Evolutionary conservation across 2,113 vertebrate species (phyloP).

Genomic region (Falcunculus frontatus): DNA sequence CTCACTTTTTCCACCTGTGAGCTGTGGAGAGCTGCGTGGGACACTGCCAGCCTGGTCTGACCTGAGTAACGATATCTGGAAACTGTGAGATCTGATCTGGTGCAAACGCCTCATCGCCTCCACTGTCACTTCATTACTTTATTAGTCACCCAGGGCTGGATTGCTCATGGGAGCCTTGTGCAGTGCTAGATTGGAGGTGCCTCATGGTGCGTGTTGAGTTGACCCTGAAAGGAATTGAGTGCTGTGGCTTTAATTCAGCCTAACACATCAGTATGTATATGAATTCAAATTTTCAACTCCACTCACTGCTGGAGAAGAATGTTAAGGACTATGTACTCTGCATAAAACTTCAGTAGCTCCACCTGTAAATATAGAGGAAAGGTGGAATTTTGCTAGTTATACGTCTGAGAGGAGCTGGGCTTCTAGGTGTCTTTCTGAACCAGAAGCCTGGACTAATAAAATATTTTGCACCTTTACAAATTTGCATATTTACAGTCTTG

Average conservation of each 20-base stretch:
- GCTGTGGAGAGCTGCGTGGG: neutral
- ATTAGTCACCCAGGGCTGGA: neutral
- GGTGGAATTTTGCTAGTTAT: neutral
- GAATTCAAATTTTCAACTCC: neutral
- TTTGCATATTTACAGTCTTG: neutral
- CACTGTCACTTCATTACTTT: fast-evolving
- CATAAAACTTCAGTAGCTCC: neutral
- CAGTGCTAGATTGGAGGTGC: neutral
- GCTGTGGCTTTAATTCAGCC: neutral
- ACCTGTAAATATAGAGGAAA: neutral
- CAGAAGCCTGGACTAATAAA: neutral
- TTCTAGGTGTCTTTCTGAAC: neutral
- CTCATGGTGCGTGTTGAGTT: neutral
- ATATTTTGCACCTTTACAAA: neutral
- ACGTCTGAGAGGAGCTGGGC: neutral
- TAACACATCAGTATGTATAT: neutral
- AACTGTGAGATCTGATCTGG: neutral
- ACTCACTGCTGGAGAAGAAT: neutral
- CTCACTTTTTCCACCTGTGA: slow-evolving; percentile 1
- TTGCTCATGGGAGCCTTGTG: neutral
- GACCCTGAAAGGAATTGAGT: neutral
- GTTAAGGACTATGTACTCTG: neutral
- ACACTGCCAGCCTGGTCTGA: neutral
- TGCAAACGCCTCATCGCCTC: fast-evolving
- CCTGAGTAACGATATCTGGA: neutral